Evolutionary conservation across 2,113 vertebrate species (phyloP).

Genomic region (Mirounga angustirostris): DNA sequence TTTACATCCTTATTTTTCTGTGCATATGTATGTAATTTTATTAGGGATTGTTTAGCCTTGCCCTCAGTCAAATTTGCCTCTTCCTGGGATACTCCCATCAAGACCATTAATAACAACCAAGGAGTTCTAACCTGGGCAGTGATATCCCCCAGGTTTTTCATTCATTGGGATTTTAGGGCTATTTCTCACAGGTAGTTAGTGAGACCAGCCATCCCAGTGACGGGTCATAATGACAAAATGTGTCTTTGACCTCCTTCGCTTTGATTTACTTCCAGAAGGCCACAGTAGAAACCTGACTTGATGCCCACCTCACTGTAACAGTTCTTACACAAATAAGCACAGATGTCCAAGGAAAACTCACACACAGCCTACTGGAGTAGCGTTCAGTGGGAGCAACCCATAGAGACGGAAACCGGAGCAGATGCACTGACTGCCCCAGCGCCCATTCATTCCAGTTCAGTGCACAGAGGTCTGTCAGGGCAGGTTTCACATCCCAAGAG

Average conservation of each 20-base stretch:
- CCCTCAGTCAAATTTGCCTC: neutral
- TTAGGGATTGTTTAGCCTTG: neutral
- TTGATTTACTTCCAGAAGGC: constrained; percentile 37
- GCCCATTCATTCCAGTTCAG: neutral
- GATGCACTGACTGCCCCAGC: neutral
- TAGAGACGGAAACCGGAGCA: neutral
- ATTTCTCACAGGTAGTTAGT: neutral
- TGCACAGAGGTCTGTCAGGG: neutral
- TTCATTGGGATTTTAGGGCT: neutral
- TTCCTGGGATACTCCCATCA: neutral
- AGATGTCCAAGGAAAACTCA: neutral
- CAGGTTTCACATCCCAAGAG: neutral
- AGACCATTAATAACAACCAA: neutral
- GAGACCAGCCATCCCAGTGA: neutral
- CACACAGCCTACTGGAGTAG: neutral
- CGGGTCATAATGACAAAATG: neutral
- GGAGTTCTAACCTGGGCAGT: neutral
- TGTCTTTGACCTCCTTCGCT: neutral
- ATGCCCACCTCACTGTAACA: neutral
- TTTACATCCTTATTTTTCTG: constrained; percentile 8
- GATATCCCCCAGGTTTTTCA: neutral
- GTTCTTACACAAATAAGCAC: neutral
- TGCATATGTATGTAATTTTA: neutral
- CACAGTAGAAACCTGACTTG: neutral
- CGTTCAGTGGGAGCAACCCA: neutral